These are phyloP conservation scores for Chaetura pelagica DNA, from an alignment of 2,113 vertebrate genomes.

Conservation along the genomic window DNA sequence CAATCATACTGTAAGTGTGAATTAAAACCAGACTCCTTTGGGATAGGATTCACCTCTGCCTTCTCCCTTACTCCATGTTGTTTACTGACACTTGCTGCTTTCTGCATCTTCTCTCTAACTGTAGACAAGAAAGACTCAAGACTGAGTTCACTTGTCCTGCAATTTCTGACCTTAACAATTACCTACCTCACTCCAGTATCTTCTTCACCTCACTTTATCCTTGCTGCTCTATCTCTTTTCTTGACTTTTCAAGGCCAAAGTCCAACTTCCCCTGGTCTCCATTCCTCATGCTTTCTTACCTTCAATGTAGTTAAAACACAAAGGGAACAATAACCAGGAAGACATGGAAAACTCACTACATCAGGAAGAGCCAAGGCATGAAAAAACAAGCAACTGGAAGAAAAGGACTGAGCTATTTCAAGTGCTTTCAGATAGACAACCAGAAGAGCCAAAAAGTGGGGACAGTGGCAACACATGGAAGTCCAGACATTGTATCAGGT, in stretches of 20 bases:
- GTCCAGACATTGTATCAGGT: neutral
- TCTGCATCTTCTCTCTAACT: neutral
- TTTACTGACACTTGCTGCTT: neutral
- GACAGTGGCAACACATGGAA: neutral
- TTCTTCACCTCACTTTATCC: neutral
- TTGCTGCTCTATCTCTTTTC: neutral
- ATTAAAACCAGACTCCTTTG: neutral
- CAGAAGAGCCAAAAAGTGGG: neutral
- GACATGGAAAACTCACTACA: neutral
- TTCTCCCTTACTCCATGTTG: neutral
- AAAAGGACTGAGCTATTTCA: neutral
- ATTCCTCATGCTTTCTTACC: neutral
- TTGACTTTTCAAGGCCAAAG: neutral
- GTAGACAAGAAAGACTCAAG: neutral
- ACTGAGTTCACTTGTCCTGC: neutral
- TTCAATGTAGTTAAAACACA: neutral
- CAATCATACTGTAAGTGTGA: neutral
- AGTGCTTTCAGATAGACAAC: neutral
- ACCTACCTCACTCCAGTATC: neutral
- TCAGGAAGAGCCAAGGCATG: neutral
- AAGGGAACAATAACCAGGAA: neutral
- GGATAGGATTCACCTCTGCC: neutral
- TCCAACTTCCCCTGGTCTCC: neutral
- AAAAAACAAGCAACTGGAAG: neutral
- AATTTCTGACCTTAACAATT: neutral